Evolutionary conservation across 2,113 vertebrate genomes (phyloP).

Genomic region (Mesembrinibis cayennensis): DNA sequence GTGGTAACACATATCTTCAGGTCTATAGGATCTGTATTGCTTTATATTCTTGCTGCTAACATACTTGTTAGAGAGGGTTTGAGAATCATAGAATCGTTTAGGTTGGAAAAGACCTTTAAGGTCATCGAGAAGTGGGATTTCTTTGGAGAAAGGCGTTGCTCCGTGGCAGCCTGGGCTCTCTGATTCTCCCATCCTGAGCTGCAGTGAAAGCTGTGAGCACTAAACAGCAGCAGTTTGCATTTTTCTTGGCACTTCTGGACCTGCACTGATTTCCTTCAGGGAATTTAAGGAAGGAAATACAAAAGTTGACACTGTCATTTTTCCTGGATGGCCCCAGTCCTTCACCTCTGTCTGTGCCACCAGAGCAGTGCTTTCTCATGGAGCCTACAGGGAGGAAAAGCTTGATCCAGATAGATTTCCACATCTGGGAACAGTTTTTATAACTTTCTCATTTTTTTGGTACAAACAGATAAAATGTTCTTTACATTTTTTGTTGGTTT

Average conservation of each 20-base stretch:
- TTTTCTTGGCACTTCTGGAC: not conserved
- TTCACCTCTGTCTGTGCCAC: not conserved
- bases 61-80: not conserved
- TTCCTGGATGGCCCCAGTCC: not conserved
- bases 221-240: not conserved
- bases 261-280: not conserved
- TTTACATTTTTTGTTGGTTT: not conserved
- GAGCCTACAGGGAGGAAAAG: not conserved
- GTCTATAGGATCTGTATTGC: not conserved
- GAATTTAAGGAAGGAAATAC: not conserved
- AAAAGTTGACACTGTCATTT: not conserved
- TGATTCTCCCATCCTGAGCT: not conserved
- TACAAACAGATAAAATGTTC: not conserved
- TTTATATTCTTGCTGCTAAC: not conserved
- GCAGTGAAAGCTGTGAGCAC: not conserved
- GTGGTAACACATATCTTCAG: not conserved
- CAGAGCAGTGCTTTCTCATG: not conserved
- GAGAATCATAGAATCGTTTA: not conserved
- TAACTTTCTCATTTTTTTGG: not conserved
- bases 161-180: not conserved
- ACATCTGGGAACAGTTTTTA: not conserved
- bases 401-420: not conserved
- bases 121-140: not conserved
- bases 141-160: not conserved
- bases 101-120: no score